phyloP scores from a whole-genome alignment of 2,113 vertebrate genomes.

The Cepphus grylle region DNA sequence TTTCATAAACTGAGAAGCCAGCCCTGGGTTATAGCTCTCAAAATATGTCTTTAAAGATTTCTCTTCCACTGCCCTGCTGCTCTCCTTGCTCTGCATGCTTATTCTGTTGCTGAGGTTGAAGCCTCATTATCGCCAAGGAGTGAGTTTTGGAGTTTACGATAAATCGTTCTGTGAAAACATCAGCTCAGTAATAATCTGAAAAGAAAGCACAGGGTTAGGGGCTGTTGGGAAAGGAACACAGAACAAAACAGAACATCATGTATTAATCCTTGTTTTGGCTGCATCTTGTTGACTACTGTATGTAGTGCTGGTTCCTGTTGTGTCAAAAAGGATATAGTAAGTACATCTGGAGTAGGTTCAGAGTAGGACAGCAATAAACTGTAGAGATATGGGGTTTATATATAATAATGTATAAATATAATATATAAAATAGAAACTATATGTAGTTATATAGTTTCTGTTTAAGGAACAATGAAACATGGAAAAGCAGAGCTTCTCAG shows the following conservation, averaged over 20 bases:
- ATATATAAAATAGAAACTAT: background rate
- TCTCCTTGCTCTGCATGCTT: background rate
- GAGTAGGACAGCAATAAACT: background rate
- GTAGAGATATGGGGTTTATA: background rate
- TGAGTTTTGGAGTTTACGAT: background rate
- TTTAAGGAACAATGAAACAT: background rate
- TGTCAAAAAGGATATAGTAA: background rate
- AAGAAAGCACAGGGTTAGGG: background rate
- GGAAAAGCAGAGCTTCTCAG: background rate
- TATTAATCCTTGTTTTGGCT: background rate
- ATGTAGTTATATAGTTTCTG: background rate
- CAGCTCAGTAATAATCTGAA: background rate
- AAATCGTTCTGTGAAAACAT: background rate
- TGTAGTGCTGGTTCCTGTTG: background rate
- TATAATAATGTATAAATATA: background rate
- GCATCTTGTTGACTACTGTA: accelerated
- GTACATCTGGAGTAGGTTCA: background rate
- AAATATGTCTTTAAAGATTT: background rate
- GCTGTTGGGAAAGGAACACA: background rate
- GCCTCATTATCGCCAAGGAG: background rate
- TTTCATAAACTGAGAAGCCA: background rate
- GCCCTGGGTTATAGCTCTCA: background rate
- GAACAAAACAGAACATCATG: background rate
- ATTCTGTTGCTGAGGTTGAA: background rate
- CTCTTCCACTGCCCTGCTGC: background rate